Base-by-base conservation (phyloP, 53 echinoderm and acorn worm genomes). In the Echinarachnius parma region DNA sequence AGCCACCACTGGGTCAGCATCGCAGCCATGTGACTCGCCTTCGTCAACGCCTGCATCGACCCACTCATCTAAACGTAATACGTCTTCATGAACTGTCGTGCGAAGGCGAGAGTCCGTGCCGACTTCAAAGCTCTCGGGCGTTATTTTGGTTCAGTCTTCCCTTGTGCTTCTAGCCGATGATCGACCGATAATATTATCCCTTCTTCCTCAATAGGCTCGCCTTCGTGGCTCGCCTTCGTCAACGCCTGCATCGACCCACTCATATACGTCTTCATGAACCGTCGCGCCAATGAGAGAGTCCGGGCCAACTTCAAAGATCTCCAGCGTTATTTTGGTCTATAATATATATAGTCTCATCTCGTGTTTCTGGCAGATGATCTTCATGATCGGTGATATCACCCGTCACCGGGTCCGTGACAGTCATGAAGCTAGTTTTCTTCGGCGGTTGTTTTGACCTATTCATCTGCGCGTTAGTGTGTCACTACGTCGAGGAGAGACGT, bases 51-150 rank as follows among this genome's bases (percentile, higher is more conserved):
- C 31, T 31, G 46, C 28, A 46, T 66, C 28, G 66, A 66, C 30
- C 66, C 66, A 3, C 4, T 66, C 66, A 66, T 66, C 66, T 66
- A n/a, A n/a, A n/a, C n/a, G n/a, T n/a, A n/a, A n/a, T n/a, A 66
- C 48, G 66, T 48, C 18, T 47, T 66, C 66, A 66, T 66, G 66
- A 66, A 66, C 48, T 4, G 66, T 8, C 66, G 66, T 16, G 48
- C 47, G 46, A 66, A 66, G 48, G 48, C 46, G 18, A 46, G 29
- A 21, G n/a, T 66, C 1, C 27, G 48, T 7, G 66, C 29, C 15
- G 66, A 66, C 30, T 46, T 36, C 62, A 34, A 24, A 16, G 62
- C 62, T 42, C 20, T 61, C 24, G 23, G 37, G 21, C 21, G 62
- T 21, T 36, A 39, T 11, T 0, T 62, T 25, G 5, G 44, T 13